A percentile compares a stretch with the other conserved stretches of the same genome.
phyloP scores from a whole-genome alignment of 2,888 invertebrate species.

The Anoplius nigerrimus region DNA sequence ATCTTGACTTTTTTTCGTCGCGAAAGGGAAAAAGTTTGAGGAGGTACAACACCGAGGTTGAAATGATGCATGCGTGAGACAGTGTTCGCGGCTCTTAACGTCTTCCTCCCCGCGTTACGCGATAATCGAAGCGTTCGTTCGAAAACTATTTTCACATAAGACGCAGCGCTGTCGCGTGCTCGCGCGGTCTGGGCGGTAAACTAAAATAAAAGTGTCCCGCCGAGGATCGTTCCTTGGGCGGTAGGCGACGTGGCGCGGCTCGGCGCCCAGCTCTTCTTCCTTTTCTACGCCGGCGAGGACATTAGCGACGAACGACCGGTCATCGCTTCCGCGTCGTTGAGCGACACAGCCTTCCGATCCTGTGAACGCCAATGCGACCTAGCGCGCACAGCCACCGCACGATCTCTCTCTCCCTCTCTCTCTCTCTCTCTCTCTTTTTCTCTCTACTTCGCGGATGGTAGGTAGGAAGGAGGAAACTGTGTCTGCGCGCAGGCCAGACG shows the following conservation, averaged over 20 bases:
- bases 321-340: conserved; percentile 55
- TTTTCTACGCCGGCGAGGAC: neutral
- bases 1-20: no score
- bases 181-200: conserved; percentile 9
- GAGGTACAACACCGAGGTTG: no score
- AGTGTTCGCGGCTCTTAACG: no score
- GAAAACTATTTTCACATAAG: neutral
- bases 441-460: neutral
- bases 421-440: no score
- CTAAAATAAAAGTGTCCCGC: conserved; percentile 15
- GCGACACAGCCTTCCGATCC: conserved; percentile 54
- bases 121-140: no score
- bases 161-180: conserved; percentile 1
- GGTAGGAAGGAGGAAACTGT: neutral
- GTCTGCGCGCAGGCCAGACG: neutral
- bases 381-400: conserved; percentile 23
- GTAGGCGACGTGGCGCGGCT: no score
- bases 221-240: no score
- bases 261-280: conserved; percentile 32
- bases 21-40: no score
- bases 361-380: conserved; percentile 56
- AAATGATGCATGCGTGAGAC: no score
- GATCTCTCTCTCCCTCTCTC: no score
- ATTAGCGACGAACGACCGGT: conserved; percentile 22
- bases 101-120: no score